phyloP scores from a whole-genome alignment of 2,888 invertebrate genomes.

The Ametastegia equiseti region DNA sequence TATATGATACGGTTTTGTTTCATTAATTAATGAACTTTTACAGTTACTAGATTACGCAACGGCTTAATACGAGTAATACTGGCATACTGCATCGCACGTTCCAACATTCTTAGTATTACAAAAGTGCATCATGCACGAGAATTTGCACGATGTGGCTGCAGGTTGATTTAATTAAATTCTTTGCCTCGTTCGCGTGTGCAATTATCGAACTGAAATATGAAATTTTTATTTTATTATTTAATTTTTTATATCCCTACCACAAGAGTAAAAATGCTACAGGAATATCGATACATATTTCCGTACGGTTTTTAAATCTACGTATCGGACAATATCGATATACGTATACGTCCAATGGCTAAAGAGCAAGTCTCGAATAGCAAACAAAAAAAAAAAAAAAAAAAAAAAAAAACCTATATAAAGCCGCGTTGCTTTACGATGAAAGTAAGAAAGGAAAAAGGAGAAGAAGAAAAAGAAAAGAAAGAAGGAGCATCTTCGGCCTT shows the following conservation, averaged over 20 bases:
- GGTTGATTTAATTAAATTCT: conserved; percentile 26
- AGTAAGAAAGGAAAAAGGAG: background rate
- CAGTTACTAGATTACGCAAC: conserved; percentile 5
- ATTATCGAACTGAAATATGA: background rate
- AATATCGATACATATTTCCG: background rate
- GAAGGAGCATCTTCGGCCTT: background rate
- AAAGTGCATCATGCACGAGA: background rate
- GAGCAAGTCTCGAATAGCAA: background rate
- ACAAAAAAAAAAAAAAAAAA: background rate
- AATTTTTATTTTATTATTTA: background rate
- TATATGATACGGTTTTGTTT: background rate
- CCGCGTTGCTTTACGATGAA: background rate
- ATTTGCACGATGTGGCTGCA: background rate
- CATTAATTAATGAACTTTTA: conserved; percentile 32
- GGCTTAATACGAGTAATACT: conserved; percentile 1
- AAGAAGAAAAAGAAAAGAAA: background rate
- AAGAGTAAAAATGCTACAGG: background rate
- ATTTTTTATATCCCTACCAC: too few species aligned
- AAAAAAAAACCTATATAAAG: background rate
- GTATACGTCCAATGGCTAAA: background rate
- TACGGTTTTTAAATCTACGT: background rate
- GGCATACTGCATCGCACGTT: conserved; percentile 9
- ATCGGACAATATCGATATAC: background rate
- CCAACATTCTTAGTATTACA: background rate
- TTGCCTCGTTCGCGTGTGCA: background rate